Evolutionary conservation across 2,113 vertebrate genomes (phyloP).

Genomic region (Pterocles burchelli): DNA sequence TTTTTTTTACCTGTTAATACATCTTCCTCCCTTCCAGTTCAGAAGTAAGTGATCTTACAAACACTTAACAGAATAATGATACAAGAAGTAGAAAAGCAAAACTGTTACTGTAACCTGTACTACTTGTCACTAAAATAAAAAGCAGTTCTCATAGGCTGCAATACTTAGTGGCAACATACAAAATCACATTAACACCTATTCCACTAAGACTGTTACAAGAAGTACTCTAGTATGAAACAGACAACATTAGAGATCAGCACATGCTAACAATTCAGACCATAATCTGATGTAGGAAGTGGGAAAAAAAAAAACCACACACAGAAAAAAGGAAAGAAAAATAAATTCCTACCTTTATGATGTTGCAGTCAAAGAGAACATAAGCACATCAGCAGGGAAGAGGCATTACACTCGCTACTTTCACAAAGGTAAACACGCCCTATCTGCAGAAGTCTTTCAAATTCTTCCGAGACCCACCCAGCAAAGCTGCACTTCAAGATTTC

Average conservation of each 20-base stretch:
- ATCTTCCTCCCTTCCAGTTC: background rate
- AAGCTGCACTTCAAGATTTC: conserved; percentile 81
- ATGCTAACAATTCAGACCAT: background rate
- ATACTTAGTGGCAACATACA: background rate
- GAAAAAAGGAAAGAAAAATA: background rate
- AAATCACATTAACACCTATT: background rate
- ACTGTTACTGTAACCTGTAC: background rate
- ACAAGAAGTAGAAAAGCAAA: background rate
- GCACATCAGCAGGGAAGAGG: background rate
- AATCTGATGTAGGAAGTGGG: background rate
- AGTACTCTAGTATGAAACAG: background rate
- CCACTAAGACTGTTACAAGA: background rate
- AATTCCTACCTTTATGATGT: conserved; percentile 69
- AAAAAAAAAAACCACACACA: accelerated
- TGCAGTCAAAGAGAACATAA: background rate
- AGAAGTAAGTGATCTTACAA: background rate
- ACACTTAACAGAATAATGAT: background rate
- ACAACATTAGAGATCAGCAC: background rate
- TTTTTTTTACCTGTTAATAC: background rate
- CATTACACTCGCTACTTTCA: background rate
- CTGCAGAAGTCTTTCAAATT: conserved; percentile 71
- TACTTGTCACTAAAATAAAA: background rate
- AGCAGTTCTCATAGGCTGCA: background rate
- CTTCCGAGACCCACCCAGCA: conserved; percentile 82
- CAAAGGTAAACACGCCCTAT: conserved; percentile 66